Conservation (phyloP, 2,113 vertebrate genomes). For the Bufo gargarizans region DNA sequence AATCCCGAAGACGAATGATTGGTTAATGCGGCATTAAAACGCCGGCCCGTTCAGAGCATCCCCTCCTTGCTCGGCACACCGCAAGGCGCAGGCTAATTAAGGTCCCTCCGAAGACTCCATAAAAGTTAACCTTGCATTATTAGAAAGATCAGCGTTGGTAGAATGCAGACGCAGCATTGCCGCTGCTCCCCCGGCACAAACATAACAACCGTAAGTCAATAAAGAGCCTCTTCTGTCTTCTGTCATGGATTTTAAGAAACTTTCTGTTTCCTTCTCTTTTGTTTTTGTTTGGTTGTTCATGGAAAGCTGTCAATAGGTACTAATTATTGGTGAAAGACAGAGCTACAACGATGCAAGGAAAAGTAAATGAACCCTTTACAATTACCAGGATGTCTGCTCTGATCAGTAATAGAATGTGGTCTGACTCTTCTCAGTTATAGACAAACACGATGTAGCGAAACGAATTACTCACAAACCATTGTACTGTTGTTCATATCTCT, state of each 20-base stretch:
- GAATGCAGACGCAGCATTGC: constrained; percentile 55
- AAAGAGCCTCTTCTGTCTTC: constrained; percentile 18
- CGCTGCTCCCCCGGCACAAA: constrained; percentile 55
- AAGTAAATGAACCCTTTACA: too few species aligned
- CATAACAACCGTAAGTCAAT: constrained; percentile 52
- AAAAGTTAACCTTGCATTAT: constrained; percentile 68
- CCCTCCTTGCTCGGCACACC: constrained; percentile 54
- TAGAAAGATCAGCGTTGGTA: constrained; percentile 55
- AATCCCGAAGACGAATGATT: constrained; percentile 22
- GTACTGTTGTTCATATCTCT: too few species aligned
- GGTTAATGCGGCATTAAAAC: constrained; percentile 30
- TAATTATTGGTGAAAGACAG: too few species aligned
- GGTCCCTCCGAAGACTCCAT: constrained; percentile 65
- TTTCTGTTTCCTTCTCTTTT: not conserved
- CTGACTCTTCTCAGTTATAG: too few species aligned
- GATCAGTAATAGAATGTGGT: too few species aligned
- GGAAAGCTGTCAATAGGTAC: not conserved
- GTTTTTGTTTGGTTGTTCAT: not conserved
- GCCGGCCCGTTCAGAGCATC: constrained; percentile 36
- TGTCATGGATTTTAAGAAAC: not conserved
- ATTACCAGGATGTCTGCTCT: too few species aligned
- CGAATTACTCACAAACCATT: too few species aligned
- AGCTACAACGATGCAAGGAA: too few species aligned
- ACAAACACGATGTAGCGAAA: too few species aligned
- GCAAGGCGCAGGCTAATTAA: constrained; percentile 61